phyloP scores from a whole-genome alignment of 2,797 vertebrate genomes.

The Enteromius fasciolatus region DNA sequence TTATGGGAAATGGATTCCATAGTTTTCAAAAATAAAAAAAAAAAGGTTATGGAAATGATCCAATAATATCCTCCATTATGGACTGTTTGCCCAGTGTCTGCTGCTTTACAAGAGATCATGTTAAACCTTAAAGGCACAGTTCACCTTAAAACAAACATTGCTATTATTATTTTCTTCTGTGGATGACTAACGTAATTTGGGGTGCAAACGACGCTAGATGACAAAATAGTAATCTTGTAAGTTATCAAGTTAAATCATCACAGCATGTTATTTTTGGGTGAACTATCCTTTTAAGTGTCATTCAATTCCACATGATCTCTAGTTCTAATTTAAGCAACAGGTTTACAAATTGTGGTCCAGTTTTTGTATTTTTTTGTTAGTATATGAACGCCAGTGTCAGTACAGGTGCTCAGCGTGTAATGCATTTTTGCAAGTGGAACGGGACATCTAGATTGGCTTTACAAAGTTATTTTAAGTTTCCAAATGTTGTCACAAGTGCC shows the following conservation, averaged over 20 bases:
- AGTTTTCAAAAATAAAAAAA: not conserved
- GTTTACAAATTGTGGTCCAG: constrained; percentile 23
- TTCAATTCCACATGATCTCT: not conserved
- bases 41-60: not conserved
- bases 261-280: not conserved
- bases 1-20: constrained; percentile 1
- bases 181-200: no score
- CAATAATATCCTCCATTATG: not conserved
- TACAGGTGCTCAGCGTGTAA: not conserved
- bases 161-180: not conserved
- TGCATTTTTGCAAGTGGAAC: not conserved
- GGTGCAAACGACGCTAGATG: not conserved
- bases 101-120: constrained; percentile 10
- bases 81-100: constrained; percentile 15
- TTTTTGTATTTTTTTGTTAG: not conserved
- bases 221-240: not conserved
- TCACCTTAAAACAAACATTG: not conserved
- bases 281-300: constrained; percentile 1
- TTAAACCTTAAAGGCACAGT: not conserved
- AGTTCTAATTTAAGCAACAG: not conserved
- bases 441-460: constrained; percentile 7
- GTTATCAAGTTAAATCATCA: no score
- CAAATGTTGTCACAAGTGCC: constrained; percentile 39
- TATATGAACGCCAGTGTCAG: not conserved
- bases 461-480: constrained; percentile 21